phyloP scores from a whole-genome alignment of 2,113 vertebrate genomes.

The Amphiprion ocellaris region DNA sequence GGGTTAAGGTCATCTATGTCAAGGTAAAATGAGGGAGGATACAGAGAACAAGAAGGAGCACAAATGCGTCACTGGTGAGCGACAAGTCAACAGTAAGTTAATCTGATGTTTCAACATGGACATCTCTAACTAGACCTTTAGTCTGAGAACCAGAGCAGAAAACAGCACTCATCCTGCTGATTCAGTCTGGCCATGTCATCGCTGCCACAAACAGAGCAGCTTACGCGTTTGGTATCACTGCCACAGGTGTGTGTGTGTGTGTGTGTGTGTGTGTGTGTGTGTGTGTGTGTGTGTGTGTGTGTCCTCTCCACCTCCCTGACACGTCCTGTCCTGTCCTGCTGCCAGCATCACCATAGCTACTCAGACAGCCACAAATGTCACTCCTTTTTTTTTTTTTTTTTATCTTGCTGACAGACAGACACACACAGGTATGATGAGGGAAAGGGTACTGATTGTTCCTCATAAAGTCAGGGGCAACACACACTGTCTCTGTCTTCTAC shows the following conservation, averaged over 20 bases:
- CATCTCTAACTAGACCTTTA: neutral
- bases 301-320: slow-evolving; percentile 33
- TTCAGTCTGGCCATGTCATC: slow-evolving; percentile 42
- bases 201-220: slow-evolving; percentile 27
- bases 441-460: slow-evolving; percentile 37
- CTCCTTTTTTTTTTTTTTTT: neutral
- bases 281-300: slow-evolving; percentile 34
- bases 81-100: slow-evolving; percentile 38
- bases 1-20: neutral
- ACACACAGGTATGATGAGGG: neutral
- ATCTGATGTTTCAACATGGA: slow-evolving; percentile 47
- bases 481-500: neutral
- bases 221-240: slow-evolving; percentile 40
- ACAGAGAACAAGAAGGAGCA: neutral
- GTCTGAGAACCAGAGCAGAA: slow-evolving; percentile 20
- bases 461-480: slow-evolving; percentile 32
- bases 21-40: neutral
- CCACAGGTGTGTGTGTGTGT: slow-evolving; percentile 38
- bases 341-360: slow-evolving; percentile 65
- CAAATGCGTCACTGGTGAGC: neutral
- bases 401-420: neutral
- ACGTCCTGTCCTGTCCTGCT: slow-evolving; percentile 64
- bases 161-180: slow-evolving; percentile 41
- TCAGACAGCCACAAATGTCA: slow-evolving; percentile 57
- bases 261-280: slow-evolving; percentile 17